Evolutionary conservation across 2,888 invertebrate species (phyloP).

Genomic region (Campoplex nolae): DNA sequence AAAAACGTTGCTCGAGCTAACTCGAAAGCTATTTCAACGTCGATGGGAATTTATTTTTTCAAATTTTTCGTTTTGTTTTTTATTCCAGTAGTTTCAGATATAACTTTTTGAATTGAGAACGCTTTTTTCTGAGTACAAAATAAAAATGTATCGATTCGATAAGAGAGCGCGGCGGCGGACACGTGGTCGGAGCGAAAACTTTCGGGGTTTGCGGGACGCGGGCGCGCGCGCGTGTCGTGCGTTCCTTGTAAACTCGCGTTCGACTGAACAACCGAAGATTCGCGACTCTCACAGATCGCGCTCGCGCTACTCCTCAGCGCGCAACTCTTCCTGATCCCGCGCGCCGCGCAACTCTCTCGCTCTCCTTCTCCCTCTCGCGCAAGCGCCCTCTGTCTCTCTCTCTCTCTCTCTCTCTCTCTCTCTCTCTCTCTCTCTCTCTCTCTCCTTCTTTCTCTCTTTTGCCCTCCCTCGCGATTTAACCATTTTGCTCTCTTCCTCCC

Average conservation of each 20-base stretch:
- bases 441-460: not conserved
- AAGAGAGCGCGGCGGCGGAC: conserved; percentile 50
- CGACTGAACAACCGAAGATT: conserved; percentile 77
- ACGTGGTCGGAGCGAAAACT: conserved; percentile 76
- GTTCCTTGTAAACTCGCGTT: conserved; percentile 83
- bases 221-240: conserved; percentile 80
- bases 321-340: conserved; percentile 72
- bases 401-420: not conserved
- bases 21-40: not conserved
- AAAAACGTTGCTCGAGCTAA: not conserved
- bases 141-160: not conserved
- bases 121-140: not conserved
- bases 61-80: not conserved
- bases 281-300: conserved; percentile 69
- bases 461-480: not conserved
- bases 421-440: not conserved
- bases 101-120: no score
- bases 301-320: conserved; percentile 62
- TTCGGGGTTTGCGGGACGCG: conserved; percentile 72
- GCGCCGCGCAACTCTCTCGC: conserved; percentile 61
- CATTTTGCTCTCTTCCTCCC: not conserved
- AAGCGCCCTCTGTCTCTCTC: not conserved
- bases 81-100: no score
- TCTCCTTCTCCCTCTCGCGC: conserved; percentile 57
- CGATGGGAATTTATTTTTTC: not conserved